Evolutionary conservation across 1,140 invertebrate genomes (phyloP), one percentile per base, ranked within the genome.

Genomic region (Nasonia longicornis): DNA sequence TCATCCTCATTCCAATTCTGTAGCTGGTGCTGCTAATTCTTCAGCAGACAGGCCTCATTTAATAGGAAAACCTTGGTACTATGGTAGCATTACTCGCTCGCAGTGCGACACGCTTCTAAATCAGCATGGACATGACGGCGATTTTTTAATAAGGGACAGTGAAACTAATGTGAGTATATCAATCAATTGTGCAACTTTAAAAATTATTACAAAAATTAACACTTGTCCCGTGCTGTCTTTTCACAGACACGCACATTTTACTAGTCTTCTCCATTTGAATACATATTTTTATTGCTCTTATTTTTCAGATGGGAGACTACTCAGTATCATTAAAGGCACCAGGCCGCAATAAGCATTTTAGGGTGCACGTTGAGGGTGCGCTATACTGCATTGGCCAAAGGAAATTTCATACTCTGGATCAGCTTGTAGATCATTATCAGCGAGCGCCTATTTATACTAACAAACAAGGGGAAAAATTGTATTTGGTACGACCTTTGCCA

Each of bases 281-380:
- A 20, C 3, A 42, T 42, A 42, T 73, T 73, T 48, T 20, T 22
- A n/a, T 74, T 75, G 16, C 16, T 42, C 26, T 77, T 83, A 72
- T 84, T 35, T 87, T 92, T 92, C 90, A 99, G 98, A 95, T 97
- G 92, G 98, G 98, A 81, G 98, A 99, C 91, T 99, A 96, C 91
- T 99, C 98, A 58, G 98, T 99, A 84, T 99, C 98, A 45, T 92
- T 99, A 85, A 99, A 99, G 92, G 98, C 98, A 69, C 96, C 97
- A 72, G 96, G 96, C 48, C 95, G 98, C 82, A 99, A 99, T 92
- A 99, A 99, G 91, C 98, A 99, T 91, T 99, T 99, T 92, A 95
- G 98, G 87, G 98, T 99, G 83, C 97, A 98, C 88, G 97, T 99
- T 69, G 97, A 98, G 91, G 96, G 96, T 84, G 95, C 94, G 42